phyloP scores from a whole-genome alignment of 92 coral and sea anemone genomes.

The Meandrina meandrites region DNA sequence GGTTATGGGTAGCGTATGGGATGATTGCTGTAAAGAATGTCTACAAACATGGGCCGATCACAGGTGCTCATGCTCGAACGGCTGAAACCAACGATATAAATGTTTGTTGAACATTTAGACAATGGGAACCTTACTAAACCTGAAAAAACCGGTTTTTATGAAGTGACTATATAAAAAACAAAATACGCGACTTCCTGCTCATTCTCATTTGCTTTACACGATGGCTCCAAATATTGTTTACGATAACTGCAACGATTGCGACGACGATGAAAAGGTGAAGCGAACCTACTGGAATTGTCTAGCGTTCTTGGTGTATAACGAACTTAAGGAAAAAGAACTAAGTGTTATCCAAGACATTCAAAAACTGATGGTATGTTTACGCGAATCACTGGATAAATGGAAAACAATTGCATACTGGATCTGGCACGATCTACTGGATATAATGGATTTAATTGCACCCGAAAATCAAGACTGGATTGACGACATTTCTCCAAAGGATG shows the following conservation, averaged over 20 bases:
- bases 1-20: too few relatives aligned
- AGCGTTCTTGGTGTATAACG: background rate
- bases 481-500: background rate
- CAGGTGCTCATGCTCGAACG: too few relatives aligned
- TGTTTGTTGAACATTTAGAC: too few relatives aligned
- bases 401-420: background rate
- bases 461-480: conserved; percentile 32
- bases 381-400: background rate
- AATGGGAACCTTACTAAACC: conserved; percentile 37
- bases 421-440: conserved; percentile 24
- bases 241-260: background rate
- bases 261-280: background rate
- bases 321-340: background rate
- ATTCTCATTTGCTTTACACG: background rate
- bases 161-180: background rate
- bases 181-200: too few relatives aligned
- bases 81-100: too few relatives aligned
- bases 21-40: too few relatives aligned
- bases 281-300: background rate
- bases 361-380: background rate
- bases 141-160: background rate
- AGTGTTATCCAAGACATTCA: background rate
- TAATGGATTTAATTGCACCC: background rate
- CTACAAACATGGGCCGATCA: too few relatives aligned
- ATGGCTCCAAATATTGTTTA: background rate